Evolutionary conservation across 2,888 invertebrate species (phyloP).

Genomic region (Pollenia angustigena): DNA sequence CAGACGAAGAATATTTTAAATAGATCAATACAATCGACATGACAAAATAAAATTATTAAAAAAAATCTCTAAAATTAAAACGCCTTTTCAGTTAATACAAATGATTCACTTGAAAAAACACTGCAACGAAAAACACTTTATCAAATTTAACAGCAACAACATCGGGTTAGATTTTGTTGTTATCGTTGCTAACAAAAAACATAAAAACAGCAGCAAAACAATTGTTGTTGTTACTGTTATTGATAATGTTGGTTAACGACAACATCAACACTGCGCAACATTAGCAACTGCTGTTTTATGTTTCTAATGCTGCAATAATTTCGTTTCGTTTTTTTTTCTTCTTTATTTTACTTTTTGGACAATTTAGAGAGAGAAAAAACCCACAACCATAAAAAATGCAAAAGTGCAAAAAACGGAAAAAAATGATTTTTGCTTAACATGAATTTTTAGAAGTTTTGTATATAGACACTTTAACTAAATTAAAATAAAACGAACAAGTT

Average conservation of each 20-base stretch:
- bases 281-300: slow-evolving; percentile 40
- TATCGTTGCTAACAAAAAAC: slow-evolving; percentile 24
- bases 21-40: slow-evolving; percentile 34
- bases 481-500: slow-evolving; percentile 35
- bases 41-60: slow-evolving; percentile 30
- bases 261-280: slow-evolving; percentile 38
- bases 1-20: slow-evolving; percentile 71
- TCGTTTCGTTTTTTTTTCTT: not conserved
- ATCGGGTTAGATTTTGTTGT: slow-evolving; percentile 44
- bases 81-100: slow-evolving; percentile 58
- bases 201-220: slow-evolving; percentile 48
- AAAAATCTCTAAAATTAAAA: slow-evolving; percentile 47
- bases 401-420: slow-evolving; percentile 60
- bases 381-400: slow-evolving; percentile 58
- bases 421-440: slow-evolving; percentile 59
- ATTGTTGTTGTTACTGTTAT: slow-evolving; percentile 47
- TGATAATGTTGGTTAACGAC: slow-evolving; percentile 57
- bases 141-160: slow-evolving; percentile 36
- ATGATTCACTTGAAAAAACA: slow-evolving; percentile 33
- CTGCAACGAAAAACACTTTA: slow-evolving; percentile 47
- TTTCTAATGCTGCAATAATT: slow-evolving; percentile 50
- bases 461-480: slow-evolving; percentile 29
- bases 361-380: slow-evolving; percentile 4
- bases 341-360: not conserved
- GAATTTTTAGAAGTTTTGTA: slow-evolving; percentile 57